A percentile compares a stretch with the other conserved stretches of the same genome.
phyloP scores from a whole-genome alignment of 2,797 vertebrate genomes.

The Synanceia verrucosa region DNA sequence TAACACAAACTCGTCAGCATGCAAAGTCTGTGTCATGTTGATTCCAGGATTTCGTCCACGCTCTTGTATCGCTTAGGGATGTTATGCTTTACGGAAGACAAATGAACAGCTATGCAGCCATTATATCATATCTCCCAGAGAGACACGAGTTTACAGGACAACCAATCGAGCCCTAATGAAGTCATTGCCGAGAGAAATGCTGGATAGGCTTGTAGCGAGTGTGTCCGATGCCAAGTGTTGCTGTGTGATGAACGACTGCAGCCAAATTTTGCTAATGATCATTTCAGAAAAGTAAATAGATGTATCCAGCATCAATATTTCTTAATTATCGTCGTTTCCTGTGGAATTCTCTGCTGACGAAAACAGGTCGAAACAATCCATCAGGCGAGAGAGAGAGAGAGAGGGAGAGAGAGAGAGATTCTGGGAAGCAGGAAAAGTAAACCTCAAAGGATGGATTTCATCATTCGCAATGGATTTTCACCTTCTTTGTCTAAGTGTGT shows the following conservation, averaged over 20 bases:
- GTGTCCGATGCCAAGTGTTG: constrained; percentile 73
- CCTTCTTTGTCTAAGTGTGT: constrained; percentile 47
- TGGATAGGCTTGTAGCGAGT: constrained; percentile 65
- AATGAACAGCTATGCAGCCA: constrained; percentile 51
- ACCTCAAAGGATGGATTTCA: constrained; percentile 65
- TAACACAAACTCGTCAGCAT: constrained; percentile 51
- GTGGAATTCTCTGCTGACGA: constrained; percentile 79
- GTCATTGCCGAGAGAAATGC: constrained; percentile 70
- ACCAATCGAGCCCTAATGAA: constrained; percentile 70
- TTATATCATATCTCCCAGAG: constrained; percentile 73
- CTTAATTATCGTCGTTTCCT: constrained; percentile 82
- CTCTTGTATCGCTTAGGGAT: constrained; percentile 37
- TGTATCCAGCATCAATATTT: constrained; percentile 80
- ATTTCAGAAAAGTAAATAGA: constrained; percentile 82
- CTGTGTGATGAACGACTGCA: constrained; percentile 74
- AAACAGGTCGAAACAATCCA: constrained; percentile 72
- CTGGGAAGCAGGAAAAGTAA: constrained; percentile 62
- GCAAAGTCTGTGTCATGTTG: constrained; percentile 26
- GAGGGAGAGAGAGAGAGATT: constrained; percentile 45
- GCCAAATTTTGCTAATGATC: constrained; percentile 74
- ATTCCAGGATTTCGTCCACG: constrained; percentile 30
- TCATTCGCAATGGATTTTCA: constrained; percentile 59
- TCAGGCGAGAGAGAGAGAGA: constrained; percentile 54
- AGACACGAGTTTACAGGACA: constrained; percentile 73
- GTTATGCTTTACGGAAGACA: constrained; percentile 60